Conservation (phyloP, 2,113 vertebrate species). For the Danio rerio region DNA sequence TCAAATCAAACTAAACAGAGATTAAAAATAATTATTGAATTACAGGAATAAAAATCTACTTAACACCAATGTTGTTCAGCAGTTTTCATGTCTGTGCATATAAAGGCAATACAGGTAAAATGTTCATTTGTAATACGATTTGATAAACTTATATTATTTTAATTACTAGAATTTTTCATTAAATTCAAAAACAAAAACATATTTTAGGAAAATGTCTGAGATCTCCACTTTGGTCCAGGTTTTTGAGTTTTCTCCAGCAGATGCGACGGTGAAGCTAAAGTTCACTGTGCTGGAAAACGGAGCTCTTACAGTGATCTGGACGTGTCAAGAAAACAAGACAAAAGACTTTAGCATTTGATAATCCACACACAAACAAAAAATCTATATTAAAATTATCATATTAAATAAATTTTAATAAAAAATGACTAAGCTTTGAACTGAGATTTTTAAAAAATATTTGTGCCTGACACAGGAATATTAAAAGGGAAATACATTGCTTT, state of each 20-base stretch:
- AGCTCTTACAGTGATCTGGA: conserved; percentile 70
- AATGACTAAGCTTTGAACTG: not conserved
- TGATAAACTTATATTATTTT: not conserved
- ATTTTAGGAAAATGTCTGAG: not conserved
- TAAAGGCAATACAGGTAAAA: not conserved
- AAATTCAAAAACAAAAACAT: not conserved
- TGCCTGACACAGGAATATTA: no score
- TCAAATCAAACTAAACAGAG: not conserved
- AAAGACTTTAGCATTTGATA: conserved; percentile 1
- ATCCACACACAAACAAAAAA: not conserved
- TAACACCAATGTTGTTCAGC: not conserved
- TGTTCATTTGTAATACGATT: not conserved
- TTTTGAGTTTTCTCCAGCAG: not conserved
- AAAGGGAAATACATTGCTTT: no score
- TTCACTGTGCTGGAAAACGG: conserved; percentile 57
- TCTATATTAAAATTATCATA: not conserved
- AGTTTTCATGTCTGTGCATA: not conserved
- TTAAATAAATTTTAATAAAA: not conserved
- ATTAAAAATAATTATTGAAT: not conserved
- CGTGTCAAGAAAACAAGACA: conserved; percentile 23
- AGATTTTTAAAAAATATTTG: not conserved
- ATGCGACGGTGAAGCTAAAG: conserved; percentile 55
- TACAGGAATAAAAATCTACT: not conserved
- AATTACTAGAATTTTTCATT: not conserved
- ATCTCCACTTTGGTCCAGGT: conserved; percentile 7